Percentiles rank a stretch among this genome's conserved stretches.
These are phyloP conservation scores for Panthera leo DNA, from an alignment of 2,113 vertebrate species.

Conservation along the genomic window DNA sequence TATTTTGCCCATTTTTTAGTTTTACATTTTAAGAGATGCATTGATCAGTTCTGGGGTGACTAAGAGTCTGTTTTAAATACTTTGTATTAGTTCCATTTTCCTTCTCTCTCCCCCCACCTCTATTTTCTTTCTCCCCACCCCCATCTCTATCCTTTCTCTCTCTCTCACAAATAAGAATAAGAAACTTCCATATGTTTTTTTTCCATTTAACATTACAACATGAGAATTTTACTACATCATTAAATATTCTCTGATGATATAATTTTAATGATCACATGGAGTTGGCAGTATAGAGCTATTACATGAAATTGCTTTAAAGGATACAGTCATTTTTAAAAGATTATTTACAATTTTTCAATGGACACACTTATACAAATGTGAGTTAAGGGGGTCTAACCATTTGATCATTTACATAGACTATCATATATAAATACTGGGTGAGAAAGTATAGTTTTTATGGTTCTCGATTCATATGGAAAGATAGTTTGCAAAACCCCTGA, in stretches of 20 bases:
- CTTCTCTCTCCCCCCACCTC: neutral
- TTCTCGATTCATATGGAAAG: neutral
- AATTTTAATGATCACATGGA: neutral
- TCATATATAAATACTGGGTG: neutral
- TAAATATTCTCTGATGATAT: constrained; percentile 8
- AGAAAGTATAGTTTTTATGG: neutral
- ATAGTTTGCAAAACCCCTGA: neutral
- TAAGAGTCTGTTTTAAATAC: neutral
- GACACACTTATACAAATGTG: neutral
- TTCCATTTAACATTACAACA: neutral
- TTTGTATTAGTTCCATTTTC: neutral
- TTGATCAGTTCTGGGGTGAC: neutral
- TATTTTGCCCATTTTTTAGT: constrained; percentile 13
- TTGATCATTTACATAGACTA: neutral
- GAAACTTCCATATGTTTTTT: neutral
- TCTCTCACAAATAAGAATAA: neutral
- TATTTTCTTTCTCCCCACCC: no score
- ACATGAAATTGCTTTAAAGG: neutral
- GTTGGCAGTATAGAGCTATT: neutral
- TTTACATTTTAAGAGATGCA: constrained; percentile 1
- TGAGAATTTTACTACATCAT: constrained; percentile 12
- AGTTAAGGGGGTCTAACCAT: neutral
- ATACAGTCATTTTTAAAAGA: neutral
- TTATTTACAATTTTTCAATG: neutral
- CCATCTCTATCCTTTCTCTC: neutral